Percentiles rank a stretch among this genome's conserved stretches.
Conservation (phyloP, 2,113 vertebrate species). For the Perccottus glenii region DNA sequence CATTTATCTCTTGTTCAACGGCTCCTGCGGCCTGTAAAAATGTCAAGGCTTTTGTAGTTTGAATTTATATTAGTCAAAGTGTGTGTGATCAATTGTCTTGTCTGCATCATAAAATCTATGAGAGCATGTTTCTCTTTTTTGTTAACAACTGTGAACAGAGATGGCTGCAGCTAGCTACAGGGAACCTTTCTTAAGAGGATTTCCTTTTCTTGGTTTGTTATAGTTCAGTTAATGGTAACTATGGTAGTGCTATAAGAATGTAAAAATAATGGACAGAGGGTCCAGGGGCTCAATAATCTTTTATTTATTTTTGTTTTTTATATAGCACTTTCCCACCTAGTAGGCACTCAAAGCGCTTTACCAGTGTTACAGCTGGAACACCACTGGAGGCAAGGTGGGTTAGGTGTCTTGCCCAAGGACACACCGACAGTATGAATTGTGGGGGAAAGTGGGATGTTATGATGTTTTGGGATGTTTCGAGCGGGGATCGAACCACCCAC, state of each 20-base stretch:
- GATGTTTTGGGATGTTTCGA: no score
- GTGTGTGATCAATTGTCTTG: slow-evolving; percentile 7
- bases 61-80: slow-evolving; percentile 11
- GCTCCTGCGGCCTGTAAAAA: neutral
- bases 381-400: no score
- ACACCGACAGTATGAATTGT: no score
- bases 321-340: no score
- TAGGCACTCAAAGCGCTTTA: no score
- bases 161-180: neutral
- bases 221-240: slow-evolving; percentile 8
- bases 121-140: neutral
- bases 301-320: no score
- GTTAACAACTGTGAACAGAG: neutral
- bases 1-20: neutral
- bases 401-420: no score
- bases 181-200: neutral
- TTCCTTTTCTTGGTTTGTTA: slow-evolving; percentile 4
- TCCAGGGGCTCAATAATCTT: neutral
- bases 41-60: slow-evolving; percentile 1
- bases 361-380: no score
- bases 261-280: slow-evolving; percentile 25
- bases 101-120: slow-evolving; percentile 1
- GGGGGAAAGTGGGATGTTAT: no score
- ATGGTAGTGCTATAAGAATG: slow-evolving; percentile 30
- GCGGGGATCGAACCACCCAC: no score